Conservation (phyloP, 2,888 invertebrate species). For the Tinea semifulvella region DNA sequence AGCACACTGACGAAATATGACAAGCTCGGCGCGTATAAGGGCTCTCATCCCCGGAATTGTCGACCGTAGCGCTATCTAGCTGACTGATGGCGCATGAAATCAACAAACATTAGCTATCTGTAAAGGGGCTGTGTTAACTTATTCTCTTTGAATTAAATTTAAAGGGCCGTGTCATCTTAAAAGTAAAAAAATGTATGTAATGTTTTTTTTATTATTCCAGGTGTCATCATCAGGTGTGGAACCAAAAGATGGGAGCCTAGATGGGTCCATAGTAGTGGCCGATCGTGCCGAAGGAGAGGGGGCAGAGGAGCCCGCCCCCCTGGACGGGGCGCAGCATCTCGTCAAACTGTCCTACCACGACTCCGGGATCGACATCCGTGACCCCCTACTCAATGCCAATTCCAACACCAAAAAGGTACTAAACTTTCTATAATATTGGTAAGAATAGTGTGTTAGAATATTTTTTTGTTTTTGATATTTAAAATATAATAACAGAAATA, state of each 20-base stretch:
- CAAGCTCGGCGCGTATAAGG: no score
- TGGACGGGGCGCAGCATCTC: slow-evolving; percentile 61
- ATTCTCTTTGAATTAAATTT: no score
- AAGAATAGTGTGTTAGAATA: no score
- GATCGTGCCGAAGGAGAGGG: slow-evolving; percentile 34
- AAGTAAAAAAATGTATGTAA: no score
- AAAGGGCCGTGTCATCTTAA: background rate
- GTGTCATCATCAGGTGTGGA: slow-evolving; percentile 51
- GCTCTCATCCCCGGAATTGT: no score
- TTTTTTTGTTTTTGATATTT: no score
- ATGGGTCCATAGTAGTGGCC: slow-evolving; percentile 31
- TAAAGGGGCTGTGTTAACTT: no score
- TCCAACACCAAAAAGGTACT: slow-evolving; percentile 72
- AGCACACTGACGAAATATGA: no score
- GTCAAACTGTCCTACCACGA: slow-evolving; percentile 88
- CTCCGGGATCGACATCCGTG: slow-evolving; percentile 89
- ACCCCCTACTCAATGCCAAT: slow-evolving; percentile 73
- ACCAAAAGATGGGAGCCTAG: slow-evolving; percentile 45
- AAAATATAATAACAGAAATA: no score
- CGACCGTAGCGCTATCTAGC: no score
- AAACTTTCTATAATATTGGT: slow-evolving; percentile 7
- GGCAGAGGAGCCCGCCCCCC: slow-evolving; percentile 58
- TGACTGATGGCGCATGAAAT: no score
- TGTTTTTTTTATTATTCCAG: slow-evolving; percentile 26
- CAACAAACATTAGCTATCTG: no score